A percentile compares a stretch with the other conserved stretches of the same genome.
phyloP scores from a whole-genome alignment of 2,797 vertebrate genomes.

The Mus minutoides region DNA sequence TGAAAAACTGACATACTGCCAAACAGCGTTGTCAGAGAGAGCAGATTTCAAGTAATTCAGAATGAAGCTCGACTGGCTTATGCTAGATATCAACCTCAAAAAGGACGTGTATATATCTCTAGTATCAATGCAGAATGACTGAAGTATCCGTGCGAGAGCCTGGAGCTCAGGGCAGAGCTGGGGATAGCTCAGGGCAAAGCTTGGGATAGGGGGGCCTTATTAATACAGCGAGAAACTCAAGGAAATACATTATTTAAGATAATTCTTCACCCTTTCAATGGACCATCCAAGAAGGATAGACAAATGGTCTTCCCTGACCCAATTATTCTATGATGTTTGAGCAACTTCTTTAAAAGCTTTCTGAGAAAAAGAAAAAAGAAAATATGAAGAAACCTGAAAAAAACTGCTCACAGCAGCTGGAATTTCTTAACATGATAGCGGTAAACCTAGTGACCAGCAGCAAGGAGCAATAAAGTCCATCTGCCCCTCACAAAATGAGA shows the following conservation, averaged over 20 bases:
- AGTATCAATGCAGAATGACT: conserved; percentile 17
- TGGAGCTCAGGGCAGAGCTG: background rate
- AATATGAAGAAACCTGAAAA: background rate
- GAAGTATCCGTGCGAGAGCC: background rate
- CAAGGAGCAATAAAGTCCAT: background rate
- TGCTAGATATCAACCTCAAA: conserved; percentile 75
- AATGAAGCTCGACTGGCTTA: conserved; percentile 74
- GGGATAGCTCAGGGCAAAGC: background rate
- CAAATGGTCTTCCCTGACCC: background rate
- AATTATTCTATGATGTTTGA: background rate
- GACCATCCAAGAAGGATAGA: background rate
- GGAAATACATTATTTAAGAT: background rate
- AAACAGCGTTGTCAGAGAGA: conserved; percentile 73
- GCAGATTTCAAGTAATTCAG: conserved; percentile 76
- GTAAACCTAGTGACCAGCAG: background rate
- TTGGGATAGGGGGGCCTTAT: background rate
- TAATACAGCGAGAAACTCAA: background rate
- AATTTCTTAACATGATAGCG: conserved; percentile 11
- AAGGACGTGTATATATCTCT: conserved; percentile 59
- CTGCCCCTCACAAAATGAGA: background rate
- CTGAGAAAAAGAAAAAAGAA: background rate
- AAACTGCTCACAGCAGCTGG: background rate
- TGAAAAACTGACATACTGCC: conserved; percentile 80
- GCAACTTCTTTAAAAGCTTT: conserved; percentile 40
- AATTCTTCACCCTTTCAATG: background rate